Evolutionary conservation across 2,797 vertebrate genomes (phyloP).

Genomic region (Acomys russatus): DNA sequence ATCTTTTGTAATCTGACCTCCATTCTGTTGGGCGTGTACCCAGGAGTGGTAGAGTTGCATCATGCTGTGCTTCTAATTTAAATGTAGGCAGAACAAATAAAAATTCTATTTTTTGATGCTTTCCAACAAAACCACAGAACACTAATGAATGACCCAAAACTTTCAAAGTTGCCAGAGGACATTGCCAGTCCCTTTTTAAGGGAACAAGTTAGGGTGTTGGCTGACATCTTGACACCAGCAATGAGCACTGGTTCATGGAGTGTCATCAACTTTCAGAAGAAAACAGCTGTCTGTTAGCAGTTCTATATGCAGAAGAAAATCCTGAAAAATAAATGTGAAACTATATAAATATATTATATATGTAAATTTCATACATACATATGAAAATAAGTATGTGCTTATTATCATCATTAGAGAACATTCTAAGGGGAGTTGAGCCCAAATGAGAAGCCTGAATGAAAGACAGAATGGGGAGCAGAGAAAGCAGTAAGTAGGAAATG

Average conservation of each 20-base stretch:
- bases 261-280: background rate
- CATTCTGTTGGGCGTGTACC: background rate
- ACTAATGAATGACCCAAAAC: conserved; percentile 1
- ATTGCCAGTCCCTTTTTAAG: conserved; percentile 6
- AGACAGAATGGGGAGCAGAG: background rate
- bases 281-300: background rate
- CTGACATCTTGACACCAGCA: background rate
- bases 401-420: background rate
- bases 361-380: background rate
- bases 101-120: background rate
- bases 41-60: background rate
- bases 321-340: background rate
- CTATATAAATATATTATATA: background rate
- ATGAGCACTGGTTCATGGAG: background rate
- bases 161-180: background rate
- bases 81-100: conserved; percentile 14
- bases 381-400: background rate
- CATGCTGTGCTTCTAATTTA: background rate
- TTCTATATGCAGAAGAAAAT: background rate
- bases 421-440: background rate
- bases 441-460: background rate
- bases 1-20: background rate
- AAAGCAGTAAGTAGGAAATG: background rate
- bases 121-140: background rate
- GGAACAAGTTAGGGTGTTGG: background rate